These are phyloP conservation scores for Leptinotarsa peninsularis DNA, from an alignment of 2,888 invertebrate species.

Conservation along the genomic window DNA sequence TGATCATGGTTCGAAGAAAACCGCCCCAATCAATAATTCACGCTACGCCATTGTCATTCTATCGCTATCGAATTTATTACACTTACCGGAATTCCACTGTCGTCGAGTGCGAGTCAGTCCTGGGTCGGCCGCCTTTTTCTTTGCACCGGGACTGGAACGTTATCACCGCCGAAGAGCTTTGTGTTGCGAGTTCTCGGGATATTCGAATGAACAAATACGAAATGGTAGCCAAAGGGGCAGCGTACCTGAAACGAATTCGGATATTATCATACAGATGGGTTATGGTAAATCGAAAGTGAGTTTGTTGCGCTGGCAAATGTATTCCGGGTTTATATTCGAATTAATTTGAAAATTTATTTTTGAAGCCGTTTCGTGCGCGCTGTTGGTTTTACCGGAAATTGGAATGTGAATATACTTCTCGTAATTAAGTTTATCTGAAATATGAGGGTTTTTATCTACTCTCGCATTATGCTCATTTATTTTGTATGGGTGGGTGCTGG, in stretches of 20 bases:
- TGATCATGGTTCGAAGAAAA: no score
- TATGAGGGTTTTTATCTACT: neutral
- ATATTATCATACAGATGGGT: constrained; percentile 18
- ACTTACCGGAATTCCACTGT: constrained; percentile 60
- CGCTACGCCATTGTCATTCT: neutral
- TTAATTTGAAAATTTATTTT: constrained; percentile 3
- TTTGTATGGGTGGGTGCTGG: neutral
- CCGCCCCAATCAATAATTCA: no score
- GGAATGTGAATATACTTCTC: neutral
- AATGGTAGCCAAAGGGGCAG: constrained; percentile 71
- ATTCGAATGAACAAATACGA: constrained; percentile 76
- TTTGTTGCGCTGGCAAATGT: constrained; percentile 1
- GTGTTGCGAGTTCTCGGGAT: constrained; percentile 72
- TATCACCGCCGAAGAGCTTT: constrained; percentile 70
- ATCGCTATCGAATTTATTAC: constrained; percentile 16
- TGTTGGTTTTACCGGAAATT: neutral
- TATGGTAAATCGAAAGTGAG: constrained; percentile 17
- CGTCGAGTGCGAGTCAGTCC: constrained; percentile 61
- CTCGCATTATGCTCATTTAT: neutral
- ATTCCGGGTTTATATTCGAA: neutral
- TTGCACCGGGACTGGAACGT: constrained; percentile 69
- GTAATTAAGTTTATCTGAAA: neutral
- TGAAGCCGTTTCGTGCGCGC: neutral
- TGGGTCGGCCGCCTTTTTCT: constrained; percentile 57
- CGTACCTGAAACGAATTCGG: constrained; percentile 66